Evolutionary conservation across 2,888 invertebrate genomes (phyloP).

Genomic region (Agrilus biguttatus): DNA sequence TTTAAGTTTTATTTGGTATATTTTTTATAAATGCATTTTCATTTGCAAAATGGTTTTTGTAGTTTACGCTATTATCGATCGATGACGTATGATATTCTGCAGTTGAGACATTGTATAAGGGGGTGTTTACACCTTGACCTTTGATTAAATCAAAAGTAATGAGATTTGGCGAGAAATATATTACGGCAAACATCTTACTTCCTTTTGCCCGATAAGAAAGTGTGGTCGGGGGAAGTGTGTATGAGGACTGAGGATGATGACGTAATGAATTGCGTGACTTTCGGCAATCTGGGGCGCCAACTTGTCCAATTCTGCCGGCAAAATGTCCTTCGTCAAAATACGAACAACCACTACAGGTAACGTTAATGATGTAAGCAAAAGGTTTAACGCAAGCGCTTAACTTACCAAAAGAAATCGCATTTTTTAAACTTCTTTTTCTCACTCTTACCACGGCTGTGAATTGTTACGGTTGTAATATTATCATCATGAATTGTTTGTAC

Average conservation of each 20-base stretch:
- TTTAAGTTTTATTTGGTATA: too few species aligned
- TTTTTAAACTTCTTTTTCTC: slow-evolving; percentile 10
- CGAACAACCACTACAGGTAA: not conserved
- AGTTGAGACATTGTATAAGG: too few species aligned
- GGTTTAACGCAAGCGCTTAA: too few species aligned
- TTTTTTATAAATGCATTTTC: too few species aligned
- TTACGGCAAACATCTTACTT: slow-evolving; percentile 5
- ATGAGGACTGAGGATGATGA: slow-evolving; percentile 15
- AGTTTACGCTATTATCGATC: too few species aligned
- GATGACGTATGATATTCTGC: too few species aligned
- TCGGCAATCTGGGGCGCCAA: slow-evolving; percentile 21
- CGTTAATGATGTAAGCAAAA: too few species aligned
- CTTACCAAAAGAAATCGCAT: too few species aligned
- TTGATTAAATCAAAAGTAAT: slow-evolving; percentile 16
- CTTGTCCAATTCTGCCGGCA: slow-evolving; percentile 13
- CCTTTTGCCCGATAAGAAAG: slow-evolving; percentile 3
- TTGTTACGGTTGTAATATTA: slow-evolving; percentile 11
- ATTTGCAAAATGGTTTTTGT: too few species aligned
- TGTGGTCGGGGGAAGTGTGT: not conserved
- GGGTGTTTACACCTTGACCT: slow-evolving; percentile 10
- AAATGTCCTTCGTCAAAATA: too few species aligned
- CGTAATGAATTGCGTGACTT: slow-evolving; percentile 27
- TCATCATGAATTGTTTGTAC: slow-evolving; percentile 27
- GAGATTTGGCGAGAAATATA: slow-evolving; percentile 10
- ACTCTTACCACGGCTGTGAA: slow-evolving; percentile 23